Base-by-base conservation (phyloP, 2,888 invertebrate genomes). In the Mythimna loreyi region DNA sequence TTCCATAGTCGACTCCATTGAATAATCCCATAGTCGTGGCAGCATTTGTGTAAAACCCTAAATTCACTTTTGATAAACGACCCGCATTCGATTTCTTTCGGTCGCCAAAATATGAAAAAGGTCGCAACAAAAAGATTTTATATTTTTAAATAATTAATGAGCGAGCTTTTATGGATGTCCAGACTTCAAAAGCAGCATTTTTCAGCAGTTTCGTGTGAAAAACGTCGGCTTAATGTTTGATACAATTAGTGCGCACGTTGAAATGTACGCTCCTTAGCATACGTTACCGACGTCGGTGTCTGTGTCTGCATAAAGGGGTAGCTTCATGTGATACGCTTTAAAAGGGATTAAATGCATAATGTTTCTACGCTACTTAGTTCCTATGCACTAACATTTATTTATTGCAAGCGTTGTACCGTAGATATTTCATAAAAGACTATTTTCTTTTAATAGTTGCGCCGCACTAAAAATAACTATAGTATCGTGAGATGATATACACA, bases 11-110 rank as follows among this genome's bases (percentile, higher is more conserved):
- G 9, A 36, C 36, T 36, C 36, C 36, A 11, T 36, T 11, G 11
- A 11, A 36, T 9, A 36, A 36, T 36, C 16, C 40, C 5, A 40
- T 5, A 16, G 40, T 19, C 5, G 0, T 40, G 16, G 16, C 40
- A 40, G 6, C 70, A 70, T 71, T 76, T 76, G 71, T 76, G 65
- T 55, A 13, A 71, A 76, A 65, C 66, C 59, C 43, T 75, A 71
- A 59, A 33, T 36, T 52, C 45, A 52, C 25, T 50, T 71, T 23
- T 77, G 77, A 77, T 56, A 76, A 76, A 71, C 58, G 66, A 63
- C 36, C 23, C 43, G 56, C 55, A 62, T 75, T 75, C 59, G 59
- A 77, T 72, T 67, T 77, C 66, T 56, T 66, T 76, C 60, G 25
- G 45, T 67, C 49, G 47, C 60, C 43, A 49, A 66, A 55, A 72